A percentile compares a stretch with the other conserved stretches of the same genome.
phyloP scores from a whole-genome alignment of 2,888 invertebrate genomes.

The Monoplex corrugatus region DNA sequence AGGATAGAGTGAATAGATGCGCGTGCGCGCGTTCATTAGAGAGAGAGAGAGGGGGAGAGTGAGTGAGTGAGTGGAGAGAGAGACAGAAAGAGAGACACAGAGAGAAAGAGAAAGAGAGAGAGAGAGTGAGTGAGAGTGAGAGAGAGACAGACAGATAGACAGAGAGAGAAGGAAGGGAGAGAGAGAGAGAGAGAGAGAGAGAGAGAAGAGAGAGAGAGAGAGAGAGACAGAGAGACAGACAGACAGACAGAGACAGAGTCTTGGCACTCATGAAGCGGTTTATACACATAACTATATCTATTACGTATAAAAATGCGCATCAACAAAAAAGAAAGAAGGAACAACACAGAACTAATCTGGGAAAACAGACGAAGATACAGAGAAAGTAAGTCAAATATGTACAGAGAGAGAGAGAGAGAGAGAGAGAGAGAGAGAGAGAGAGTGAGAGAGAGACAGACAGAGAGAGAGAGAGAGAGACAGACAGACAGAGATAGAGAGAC shows the following conservation, averaged over 20 bases:
- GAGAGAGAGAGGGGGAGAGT: slow-evolving; percentile 17
- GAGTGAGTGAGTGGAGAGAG: background rate
- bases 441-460: background rate
- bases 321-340: background rate
- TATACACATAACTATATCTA: too few species aligned
- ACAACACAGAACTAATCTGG: too few species aligned
- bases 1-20: too few species aligned
- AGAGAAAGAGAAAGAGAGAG: slow-evolving; percentile 11
- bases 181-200: background rate
- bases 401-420: background rate
- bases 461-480: background rate
- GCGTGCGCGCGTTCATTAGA: too few species aligned
- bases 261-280: too few species aligned
- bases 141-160: slow-evolving; percentile 24
- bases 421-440: background rate
- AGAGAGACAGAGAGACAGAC: slow-evolving; percentile 2
- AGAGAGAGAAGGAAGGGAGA: too few species aligned
- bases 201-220: background rate
- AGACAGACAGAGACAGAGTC: slow-evolving; percentile 10
- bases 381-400: too few species aligned
- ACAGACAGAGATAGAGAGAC: background rate
- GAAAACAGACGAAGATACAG: background rate
- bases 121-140: background rate
- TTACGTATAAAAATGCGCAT: background rate
- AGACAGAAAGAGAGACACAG: background rate